Conservation (phyloP, 2,888 invertebrate genomes). For the Vannuccia rotundouncinata region DNA sequence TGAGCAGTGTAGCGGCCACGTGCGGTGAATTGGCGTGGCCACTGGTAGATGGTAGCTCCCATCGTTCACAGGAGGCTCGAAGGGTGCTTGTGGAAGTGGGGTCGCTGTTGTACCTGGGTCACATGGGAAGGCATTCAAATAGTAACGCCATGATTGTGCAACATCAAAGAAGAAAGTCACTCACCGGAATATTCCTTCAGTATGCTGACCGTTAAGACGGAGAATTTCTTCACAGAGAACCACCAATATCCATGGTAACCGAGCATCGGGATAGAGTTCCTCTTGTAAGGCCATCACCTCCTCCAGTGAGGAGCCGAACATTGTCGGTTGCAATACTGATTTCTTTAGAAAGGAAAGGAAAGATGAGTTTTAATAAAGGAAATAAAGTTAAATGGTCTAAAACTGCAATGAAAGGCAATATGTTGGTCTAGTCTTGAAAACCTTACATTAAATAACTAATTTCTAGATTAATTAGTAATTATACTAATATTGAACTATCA, state of each 20-base stretch:
- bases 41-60: constrained; percentile 65
- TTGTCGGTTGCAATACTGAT: constrained; percentile 66
- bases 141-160: constrained; percentile 57
- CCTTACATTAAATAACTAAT: too few species aligned
- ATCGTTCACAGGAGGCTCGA: constrained; percentile 66
- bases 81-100: background rate
- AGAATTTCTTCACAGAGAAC: constrained; percentile 83
- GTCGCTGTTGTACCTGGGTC: background rate
- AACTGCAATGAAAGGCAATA: too few species aligned
- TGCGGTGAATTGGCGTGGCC: too few species aligned
- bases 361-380: too few species aligned
- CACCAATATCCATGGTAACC: constrained; percentile 91
- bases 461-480: too few species aligned
- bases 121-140: background rate
- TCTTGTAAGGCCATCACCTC: constrained; percentile 84
- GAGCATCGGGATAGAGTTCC: constrained; percentile 61
- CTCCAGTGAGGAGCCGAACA: constrained; percentile 61
- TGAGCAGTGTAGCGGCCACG: constrained; percentile 76
- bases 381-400: too few species aligned
- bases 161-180: constrained; percentile 77
- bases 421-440: too few species aligned
- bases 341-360: constrained; percentile 61
- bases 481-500: too few species aligned
- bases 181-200: constrained; percentile 89
- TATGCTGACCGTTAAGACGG: constrained; percentile 78